Evolutionary conservation across 2,888 invertebrate species (phyloP).

Genomic region (Caenorhabditis sinica): DNA sequence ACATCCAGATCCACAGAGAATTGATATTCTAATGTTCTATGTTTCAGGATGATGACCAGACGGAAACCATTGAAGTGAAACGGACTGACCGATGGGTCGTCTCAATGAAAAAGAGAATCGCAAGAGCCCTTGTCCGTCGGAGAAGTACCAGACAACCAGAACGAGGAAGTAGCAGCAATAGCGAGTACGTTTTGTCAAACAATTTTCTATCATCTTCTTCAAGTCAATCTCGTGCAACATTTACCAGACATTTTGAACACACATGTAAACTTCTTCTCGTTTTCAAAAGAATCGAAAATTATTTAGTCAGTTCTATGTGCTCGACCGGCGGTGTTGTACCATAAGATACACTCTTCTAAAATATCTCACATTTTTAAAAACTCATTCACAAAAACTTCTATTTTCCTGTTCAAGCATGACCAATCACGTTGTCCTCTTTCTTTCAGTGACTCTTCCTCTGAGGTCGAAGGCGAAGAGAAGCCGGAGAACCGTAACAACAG

Average conservation of each 20-base stretch:
- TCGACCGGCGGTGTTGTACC: conserved; percentile 31
- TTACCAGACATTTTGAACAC: conserved; percentile 19
- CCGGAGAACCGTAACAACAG: conserved; percentile 51
- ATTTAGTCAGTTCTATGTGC: conserved; percentile 4
- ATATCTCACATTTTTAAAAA: not conserved
- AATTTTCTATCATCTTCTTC: not conserved
- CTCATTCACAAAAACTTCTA: conserved; percentile 38
- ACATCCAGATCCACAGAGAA: too few species aligned
- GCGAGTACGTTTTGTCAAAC: conserved; percentile 64
- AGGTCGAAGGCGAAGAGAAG: conserved; percentile 61
- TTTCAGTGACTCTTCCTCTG: conserved; percentile 71
- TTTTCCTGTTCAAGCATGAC: conserved; percentile 60
- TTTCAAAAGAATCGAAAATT: not conserved
- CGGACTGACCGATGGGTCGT: conserved; percentile 71
- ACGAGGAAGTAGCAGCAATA: conserved; percentile 64
- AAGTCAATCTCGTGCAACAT: conserved; percentile 16
- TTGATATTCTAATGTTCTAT: not conserved
- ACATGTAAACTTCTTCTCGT: conserved; percentile 24
- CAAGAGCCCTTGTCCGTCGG: conserved; percentile 64
- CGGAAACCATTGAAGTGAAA: conserved; percentile 56
- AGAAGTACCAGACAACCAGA: conserved; percentile 59
- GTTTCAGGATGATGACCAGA: conserved; percentile 48
- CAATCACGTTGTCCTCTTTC: conserved; percentile 45
- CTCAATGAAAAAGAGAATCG: conserved; percentile 72
- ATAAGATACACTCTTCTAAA: conserved; percentile 11